Conservation (phyloP, 2,113 vertebrate species). For the Esox niger region DNA sequence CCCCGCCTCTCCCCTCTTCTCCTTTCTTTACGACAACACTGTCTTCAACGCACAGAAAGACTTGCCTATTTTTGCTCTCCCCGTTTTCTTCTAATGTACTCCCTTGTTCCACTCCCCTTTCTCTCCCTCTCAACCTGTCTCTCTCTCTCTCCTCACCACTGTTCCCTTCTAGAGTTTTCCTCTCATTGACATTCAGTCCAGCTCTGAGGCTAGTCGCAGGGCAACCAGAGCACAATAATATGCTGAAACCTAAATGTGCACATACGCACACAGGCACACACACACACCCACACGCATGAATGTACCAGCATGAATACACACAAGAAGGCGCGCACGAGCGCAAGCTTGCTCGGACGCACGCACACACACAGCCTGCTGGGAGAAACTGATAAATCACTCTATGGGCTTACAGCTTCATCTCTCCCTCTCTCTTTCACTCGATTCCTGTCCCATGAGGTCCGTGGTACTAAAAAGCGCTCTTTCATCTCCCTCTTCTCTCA, state of each 20-base stretch:
- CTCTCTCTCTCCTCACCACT: neutral
- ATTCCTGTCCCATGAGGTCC: neutral
- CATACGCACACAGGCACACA: neutral
- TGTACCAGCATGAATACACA: neutral
- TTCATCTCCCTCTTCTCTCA: neutral
- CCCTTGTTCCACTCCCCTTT: neutral
- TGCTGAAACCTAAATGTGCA: neutral
- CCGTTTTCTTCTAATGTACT: neutral
- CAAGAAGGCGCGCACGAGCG: no score
- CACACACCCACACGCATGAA: neutral
- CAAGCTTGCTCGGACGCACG: no score
- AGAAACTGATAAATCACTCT: neutral
- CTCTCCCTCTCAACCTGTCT: neutral
- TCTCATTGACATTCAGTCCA: conserved; percentile 4
- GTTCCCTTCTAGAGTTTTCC: neutral
- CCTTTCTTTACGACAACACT: neutral
- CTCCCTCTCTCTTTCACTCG: neutral
- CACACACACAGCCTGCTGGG: neutral
- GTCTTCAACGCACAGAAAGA: neutral
- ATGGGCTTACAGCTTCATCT: neutral
- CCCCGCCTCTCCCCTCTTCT: conserved; percentile 25
- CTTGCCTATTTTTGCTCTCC: neutral
- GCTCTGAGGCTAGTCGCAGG: conserved; percentile 7
- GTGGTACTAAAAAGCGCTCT: neutral
- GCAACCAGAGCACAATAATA: conserved; percentile 3